Base-by-base conservation (phyloP, 30 jellyfish, hydroid and myxozoan species). In the Pelagia noctiluca region DNA sequence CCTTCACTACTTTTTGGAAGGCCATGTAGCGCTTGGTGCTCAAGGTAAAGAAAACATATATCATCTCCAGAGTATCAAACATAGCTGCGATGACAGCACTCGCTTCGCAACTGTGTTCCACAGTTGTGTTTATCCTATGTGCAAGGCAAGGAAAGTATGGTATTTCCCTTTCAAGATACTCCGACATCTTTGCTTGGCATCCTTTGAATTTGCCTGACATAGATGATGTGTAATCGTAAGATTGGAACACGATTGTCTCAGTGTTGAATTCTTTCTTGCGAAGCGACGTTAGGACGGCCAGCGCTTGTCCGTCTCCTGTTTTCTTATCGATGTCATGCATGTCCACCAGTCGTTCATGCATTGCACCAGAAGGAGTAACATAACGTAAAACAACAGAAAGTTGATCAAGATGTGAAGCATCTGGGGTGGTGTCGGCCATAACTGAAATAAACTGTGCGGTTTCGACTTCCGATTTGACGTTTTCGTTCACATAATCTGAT, bases 201-300 rank as follows among this genome's bases (percentile, higher is more conserved):
- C 63, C 57, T 7, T 66, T 66, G 63, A 16, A 66, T 28, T 19
- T 76, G 64, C 78, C 88, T 76, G 88, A 76, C 88, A 76, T 76
- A 54, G 88, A 76, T 50, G 88, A 34, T 30, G 88, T 76, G 65
- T 76, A 76, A 30, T 61, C 78, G 34, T 76, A 76, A 60, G 88
- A 76, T 54, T 76, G 88, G 23, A 76, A 61, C 80, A 76, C 88
- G 48, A 52, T 57, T 53, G 77, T 28, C 65, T 57, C 88, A 76
- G 88, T 76, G 78, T 33, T 76, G 80, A 52, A 24, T 52, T 76
- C 80, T 48, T 74, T 74, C 49, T 74, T 74, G 75, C 52, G 74
- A 74, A 74, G 86, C n/a, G 75, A 74, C 36, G 38, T 33, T 32
- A 71, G 73, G 69, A 71, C 38, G 73, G 83, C 83, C 75, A 36